These are phyloP conservation scores for Hesperia comma DNA, from an alignment of 2,888 invertebrate species.

Conservation along the genomic window DNA sequence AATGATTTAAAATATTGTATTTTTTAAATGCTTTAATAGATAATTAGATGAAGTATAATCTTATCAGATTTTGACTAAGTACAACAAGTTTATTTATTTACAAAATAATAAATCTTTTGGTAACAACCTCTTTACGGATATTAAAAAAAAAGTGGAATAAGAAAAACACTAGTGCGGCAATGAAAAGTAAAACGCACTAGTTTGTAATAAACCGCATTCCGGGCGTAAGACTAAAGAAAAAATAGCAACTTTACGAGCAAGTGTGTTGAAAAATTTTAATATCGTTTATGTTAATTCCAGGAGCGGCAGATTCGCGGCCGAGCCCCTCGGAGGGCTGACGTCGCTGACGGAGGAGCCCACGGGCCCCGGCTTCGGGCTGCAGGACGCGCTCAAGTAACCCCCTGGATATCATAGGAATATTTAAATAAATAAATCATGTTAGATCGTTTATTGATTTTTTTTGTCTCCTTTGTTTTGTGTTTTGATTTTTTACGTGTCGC, in stretches of 20 bases:
- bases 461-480: slow-evolving; percentile 8
- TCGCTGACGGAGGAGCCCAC: slow-evolving; percentile 94
- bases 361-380: slow-evolving; percentile 95
- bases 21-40: too few relatives aligned
- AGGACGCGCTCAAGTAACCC: slow-evolving; percentile 72
- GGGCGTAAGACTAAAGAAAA: too few relatives aligned
- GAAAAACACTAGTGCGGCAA: too few relatives aligned
- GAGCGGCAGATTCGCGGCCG: slow-evolving; percentile 95
- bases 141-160: too few relatives aligned
- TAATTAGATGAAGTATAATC: too few relatives aligned
- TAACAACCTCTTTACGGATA: too few relatives aligned
- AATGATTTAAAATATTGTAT: too few relatives aligned
- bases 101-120: too few relatives aligned
- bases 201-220: too few relatives aligned
- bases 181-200: too few relatives aligned
- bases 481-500: slow-evolving; percentile 6
- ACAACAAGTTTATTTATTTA: too few relatives aligned
- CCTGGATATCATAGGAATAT: slow-evolving; percentile 58
- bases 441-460: slow-evolving; percentile 51
- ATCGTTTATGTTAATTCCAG: slow-evolving; percentile 68
- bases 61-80: too few relatives aligned
- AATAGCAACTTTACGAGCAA: not conserved
- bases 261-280: not conserved
- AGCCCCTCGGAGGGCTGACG: slow-evolving; percentile 95
- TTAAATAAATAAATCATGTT: slow-evolving; percentile 75